A percentile compares a stretch with the other conserved stretches of the same genome.
Evolutionary conservation across 2,113 vertebrate genomes (phyloP).

Genomic region (Gnathonemus echidnorhynchus): DNA sequence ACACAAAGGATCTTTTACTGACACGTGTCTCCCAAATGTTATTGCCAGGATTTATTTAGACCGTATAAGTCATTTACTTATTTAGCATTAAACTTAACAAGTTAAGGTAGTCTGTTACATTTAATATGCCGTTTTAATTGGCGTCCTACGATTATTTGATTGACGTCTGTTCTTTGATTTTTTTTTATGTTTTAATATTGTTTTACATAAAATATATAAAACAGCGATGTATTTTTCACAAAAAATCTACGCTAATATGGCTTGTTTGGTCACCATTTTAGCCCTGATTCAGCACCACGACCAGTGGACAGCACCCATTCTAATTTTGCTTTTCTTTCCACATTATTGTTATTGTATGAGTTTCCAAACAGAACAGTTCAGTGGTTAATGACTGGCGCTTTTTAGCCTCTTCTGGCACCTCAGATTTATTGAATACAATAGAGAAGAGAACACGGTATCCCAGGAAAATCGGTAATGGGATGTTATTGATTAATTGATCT

Average conservation of each 20-base stretch:
- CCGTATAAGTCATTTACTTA: not conserved
- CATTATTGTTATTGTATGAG: not conserved
- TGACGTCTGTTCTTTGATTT: not conserved
- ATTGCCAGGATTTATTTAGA: not conserved
- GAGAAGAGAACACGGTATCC: not conserved
- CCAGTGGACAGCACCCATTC: conserved; percentile 29
- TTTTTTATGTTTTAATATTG: not conserved
- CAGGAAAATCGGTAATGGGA: not conserved
- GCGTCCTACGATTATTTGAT: not conserved
- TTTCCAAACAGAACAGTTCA: not conserved
- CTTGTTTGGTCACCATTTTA: not conserved
- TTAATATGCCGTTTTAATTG: not conserved
- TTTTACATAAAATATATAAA: not conserved
- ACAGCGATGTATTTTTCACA: not conserved
- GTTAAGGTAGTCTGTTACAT: not conserved
- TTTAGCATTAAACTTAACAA: not conserved
- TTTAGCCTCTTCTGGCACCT: not conserved
- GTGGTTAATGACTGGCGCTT: not conserved
- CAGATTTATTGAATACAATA: not conserved
- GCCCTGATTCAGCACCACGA: conserved; percentile 31
- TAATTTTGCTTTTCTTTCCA: not conserved
- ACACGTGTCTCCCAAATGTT: not conserved
- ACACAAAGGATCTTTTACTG: not conserved
- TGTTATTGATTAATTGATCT: not conserved
- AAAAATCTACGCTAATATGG: not conserved